phyloP scores from a whole-genome alignment of 1,140 invertebrate genomes.

The Steinernema feltiae region DNA sequence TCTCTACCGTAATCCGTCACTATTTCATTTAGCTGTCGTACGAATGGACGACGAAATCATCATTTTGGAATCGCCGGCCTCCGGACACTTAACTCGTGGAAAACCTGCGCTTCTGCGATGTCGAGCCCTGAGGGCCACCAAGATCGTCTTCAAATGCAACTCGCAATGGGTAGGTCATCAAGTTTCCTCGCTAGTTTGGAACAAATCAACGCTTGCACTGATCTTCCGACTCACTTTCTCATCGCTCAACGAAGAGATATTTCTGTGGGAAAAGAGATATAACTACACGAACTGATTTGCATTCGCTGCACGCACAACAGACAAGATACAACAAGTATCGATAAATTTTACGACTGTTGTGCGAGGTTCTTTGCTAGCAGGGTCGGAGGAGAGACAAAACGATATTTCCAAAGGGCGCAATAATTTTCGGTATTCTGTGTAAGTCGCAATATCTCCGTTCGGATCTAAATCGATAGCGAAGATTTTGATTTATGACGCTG shows the following conservation, averaged over 20 bases:
- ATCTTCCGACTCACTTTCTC: constrained; percentile 10
- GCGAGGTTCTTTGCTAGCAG: background rate
- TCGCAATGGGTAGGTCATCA: constrained; percentile 49
- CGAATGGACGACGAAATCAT: constrained; percentile 32
- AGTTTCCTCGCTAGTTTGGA: background rate
- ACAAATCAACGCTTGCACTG: background rate
- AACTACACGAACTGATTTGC: constrained; percentile 14
- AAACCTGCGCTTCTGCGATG: constrained; percentile 43
- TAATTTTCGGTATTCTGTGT: constrained; percentile 4
- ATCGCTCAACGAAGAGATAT: constrained; percentile 16
- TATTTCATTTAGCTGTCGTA: background rate
- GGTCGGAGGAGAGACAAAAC: background rate
- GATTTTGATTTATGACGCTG: constrained; percentile 11
- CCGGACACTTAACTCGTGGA: constrained; percentile 47
- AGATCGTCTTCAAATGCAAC: constrained; percentile 54
- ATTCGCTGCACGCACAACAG: background rate
- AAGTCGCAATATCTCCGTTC: background rate
- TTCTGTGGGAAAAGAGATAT: constrained; percentile 12
- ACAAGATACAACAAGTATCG: constrained; percentile 31
- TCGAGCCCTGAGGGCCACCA: constrained; percentile 43
- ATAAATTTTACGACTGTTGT: constrained; percentile 22
- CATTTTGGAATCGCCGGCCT: constrained; percentile 40
- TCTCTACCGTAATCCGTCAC: background rate
- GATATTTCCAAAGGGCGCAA: constrained; percentile 4
- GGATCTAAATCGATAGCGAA: background rate